Evolutionary conservation across 23 tunicate genomes (phyloP), one percentile per base, ranked within the genome.

Genomic region (Phallusia fumigata): DNA sequence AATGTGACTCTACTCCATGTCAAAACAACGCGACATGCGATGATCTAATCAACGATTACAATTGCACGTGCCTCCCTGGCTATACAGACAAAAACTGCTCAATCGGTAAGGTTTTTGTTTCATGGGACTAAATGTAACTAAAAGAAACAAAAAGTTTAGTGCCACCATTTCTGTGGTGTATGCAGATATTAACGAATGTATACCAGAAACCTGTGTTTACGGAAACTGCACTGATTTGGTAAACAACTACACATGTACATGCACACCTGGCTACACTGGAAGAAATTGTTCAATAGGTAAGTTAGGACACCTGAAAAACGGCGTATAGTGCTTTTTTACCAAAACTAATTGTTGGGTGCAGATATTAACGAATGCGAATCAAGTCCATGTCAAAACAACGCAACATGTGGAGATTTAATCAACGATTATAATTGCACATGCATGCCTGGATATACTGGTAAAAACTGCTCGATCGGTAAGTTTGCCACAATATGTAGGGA

Each of bases 181-280:
- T 11, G 12, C 40, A 74, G 77, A 74, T 33, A 74, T 31, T 3
- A 21, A 74, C 77, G 77, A 74, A 74, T 74, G 77, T 74, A 33
- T 33, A 33, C 12, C 35, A 74, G 6, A 6, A 1, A 2, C 77
- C 6, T 74, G 77, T 74, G 44, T 3, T 74, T 32, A 3, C 10
- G 44, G 44, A 74, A 74, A 32, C 22, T 74, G 77, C 40, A 32
- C 40, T 11, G 77, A 74, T 31, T 32, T 32, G 16, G 3, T 74
- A 5, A 74, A 74, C 40, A 74, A 32, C 40, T 74, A 32, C 40
- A 74, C 40, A 3, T 74, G 77, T 31, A 5, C 36, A 21, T 82
- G 86, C 31, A 40, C 79, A 32, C 31, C 52, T 72, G 86, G 86
- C 22, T 82, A 72, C 30, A 34, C 80, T 8, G 86, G 86, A 36